phyloP scores from a whole-genome alignment of 2,888 invertebrate species.

The Eupithecia pulchellata region DNA sequence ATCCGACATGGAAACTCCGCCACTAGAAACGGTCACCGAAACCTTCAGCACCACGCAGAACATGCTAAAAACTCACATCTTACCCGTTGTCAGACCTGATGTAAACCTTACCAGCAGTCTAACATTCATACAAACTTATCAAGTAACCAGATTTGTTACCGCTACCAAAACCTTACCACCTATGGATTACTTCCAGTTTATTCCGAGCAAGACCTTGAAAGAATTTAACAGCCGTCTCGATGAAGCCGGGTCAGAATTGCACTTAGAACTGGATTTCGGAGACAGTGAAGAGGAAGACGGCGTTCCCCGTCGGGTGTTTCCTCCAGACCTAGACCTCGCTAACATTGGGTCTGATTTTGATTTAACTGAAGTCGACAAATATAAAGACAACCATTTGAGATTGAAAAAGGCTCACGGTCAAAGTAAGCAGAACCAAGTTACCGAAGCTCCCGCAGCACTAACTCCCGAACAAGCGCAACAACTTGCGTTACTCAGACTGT shows the following conservation, averaged over 20 bases:
- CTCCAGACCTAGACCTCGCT: constrained; percentile 89
- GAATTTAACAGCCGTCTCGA: constrained; percentile 95
- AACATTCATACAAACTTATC: constrained; percentile 95
- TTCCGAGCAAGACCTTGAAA: constrained; percentile 93
- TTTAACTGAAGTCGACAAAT: constrained; percentile 88
- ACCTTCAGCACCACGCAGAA: constrained; percentile 96
- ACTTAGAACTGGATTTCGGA: constrained; percentile 93
- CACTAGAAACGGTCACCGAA: constrained; percentile 94
- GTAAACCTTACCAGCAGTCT: constrained; percentile 90
- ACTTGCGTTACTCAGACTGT: constrained; percentile 88
- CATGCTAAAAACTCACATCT: constrained; percentile 94
- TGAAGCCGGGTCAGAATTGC: constrained; percentile 94
- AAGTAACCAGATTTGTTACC: constrained; percentile 93
- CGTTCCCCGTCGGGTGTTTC: constrained; percentile 81
- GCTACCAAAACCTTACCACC: constrained; percentile 96
- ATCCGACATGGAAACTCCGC: constrained; percentile 92
- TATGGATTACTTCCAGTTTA: constrained; percentile 94
- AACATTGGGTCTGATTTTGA: constrained; percentile 90
- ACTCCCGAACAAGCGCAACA: constrained; percentile 91
- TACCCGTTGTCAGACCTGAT: constrained; percentile 90
- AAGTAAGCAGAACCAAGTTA: constrained; percentile 78
- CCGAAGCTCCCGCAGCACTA: constrained; percentile 83
- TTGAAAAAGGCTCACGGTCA: constrained; percentile 79
- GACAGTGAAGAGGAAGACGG: constrained; percentile 89
- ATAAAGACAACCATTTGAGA: constrained; percentile 84